Base-by-base conservation (phyloP, 2,797 vertebrate genomes). In the Schizopygopsis malacanthus region DNA sequence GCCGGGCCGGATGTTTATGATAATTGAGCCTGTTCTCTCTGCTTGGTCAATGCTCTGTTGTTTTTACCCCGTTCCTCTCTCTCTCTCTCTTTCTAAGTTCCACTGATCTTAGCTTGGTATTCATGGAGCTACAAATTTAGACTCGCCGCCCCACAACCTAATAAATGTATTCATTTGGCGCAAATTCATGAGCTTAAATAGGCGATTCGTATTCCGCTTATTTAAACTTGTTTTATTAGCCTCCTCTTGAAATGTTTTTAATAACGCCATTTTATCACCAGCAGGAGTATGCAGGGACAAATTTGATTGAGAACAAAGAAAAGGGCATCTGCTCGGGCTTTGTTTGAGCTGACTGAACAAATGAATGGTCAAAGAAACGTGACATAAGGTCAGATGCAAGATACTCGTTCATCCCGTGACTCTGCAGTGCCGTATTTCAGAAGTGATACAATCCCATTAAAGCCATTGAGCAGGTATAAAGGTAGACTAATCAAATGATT, bases 1-100 rank as follows among this genome's bases (percentile, higher is more conserved):
- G 89, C 67, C 28, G 63, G 91, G 90, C 79, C 81, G 92, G 92
- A 93, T 95, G 92, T 95, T 95, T 95, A 94, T 94, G 94, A 95
- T 94, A 94, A 94, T 93, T 95, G 92, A 91, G 93, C 92, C 91
- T 93, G 94, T 93, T 95, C 88, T 92, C 91, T 92, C 90, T 81
- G 87, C 85, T 85, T 84, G 77, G 89, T 93, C 90, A 89, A 91
- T 93, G 93, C 92, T 94, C 92, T 91, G 81, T 87, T 90, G 85
- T 89, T 79, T 61, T 78, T 79, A 84, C 70, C 63, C 78, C 82
- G 59, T 79, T 86, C 75, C 63, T 67, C 61, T 65, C 25, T 13
- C 5, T 86, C 85, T 84, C 41, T 13, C 5, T 86, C 73, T 61
- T 50, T 84, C 85, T 84, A 37, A 78, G 78, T 88, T 79, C 79